A percentile compares a stretch with the other conserved stretches of the same genome.
Conservation (phyloP, 2,113 vertebrate species). For the Ginglymostoma cirratum region DNA sequence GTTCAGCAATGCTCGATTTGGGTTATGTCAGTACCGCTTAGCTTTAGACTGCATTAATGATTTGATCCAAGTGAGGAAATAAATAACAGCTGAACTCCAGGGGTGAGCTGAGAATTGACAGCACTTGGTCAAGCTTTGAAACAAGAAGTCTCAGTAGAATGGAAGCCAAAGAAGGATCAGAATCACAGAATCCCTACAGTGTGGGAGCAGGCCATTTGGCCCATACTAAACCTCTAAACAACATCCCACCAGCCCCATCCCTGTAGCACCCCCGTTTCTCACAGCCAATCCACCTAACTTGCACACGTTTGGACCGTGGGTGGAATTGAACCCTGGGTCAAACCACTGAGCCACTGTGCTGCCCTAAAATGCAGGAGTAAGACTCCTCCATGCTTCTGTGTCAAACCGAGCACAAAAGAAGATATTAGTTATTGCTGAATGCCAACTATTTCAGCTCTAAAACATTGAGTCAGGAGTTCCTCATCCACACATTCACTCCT, state of each 20-base stretch:
- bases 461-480: background rate
- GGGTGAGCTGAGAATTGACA: background rate
- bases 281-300: too few relatives aligned
- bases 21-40: background rate
- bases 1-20: background rate
- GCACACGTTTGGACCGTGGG: too few relatives aligned
- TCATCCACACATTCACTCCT: background rate
- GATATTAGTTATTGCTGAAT: background rate
- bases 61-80: background rate
- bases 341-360: too few relatives aligned
- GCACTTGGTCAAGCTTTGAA: background rate
- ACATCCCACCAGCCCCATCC: too few relatives aligned
- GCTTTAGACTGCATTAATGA: background rate
- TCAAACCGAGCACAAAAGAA: background rate
- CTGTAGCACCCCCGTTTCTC: too few relatives aligned
- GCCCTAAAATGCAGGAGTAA: background rate
- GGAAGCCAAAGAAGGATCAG: background rate
- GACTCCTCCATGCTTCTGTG: background rate
- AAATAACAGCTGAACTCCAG: background rate
- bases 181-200: too few relatives aligned
- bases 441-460: background rate
- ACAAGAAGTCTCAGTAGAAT: background rate
- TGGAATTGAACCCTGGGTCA: too few relatives aligned
- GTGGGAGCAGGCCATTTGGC: too few relatives aligned
- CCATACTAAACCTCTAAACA: too few relatives aligned